Evolutionary conservation across 2,888 invertebrate genomes (phyloP), one percentile per base, ranked within the genome.

Genomic region (Drosophila eohydei): DNA sequence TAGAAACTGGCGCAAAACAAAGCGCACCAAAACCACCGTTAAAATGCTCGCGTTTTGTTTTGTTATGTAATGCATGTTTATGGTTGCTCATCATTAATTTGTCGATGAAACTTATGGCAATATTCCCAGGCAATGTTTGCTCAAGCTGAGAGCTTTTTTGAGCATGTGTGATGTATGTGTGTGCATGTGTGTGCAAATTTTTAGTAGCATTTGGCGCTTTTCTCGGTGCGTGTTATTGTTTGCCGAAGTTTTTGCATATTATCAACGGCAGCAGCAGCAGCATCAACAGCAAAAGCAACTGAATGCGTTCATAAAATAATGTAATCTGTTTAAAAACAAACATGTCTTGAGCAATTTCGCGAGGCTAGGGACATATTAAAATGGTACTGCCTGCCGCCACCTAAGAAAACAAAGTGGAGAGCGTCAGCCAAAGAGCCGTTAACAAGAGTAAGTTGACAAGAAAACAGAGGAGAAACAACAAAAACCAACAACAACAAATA

Each of bases 161-260:
- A 57, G 38, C 63, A 52, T 62, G 50, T 77, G 63, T 51, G 54
- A 41, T 34, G 56, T 50, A 56, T 14, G 55, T 50, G 54, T 36
- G 40, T 57, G 32, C 28, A 50, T 44, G 60, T 65, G 68, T 67
- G 73, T 58, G 80, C 48, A 71, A 71, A 67, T 76, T 83, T 80
- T 88, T 73, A 74, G 72, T 76, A 79, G 80, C 70, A 87, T 88
- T 88, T 84, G 74, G 71, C 71, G 77, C 72, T 77, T 80, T 86
- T 80, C 43, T 79, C 71, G 73, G 82, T 88, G 80, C 87, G 77
- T 86, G 86, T 89, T 89, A 83, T 89, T 86, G 86, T 86, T 86
- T 88, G 88, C 83, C 85, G 89, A 86, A 86, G 89, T 89, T 86
- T 88, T 86, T 86, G 88, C 85, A 86, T 86, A 88, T 89, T 88